These are phyloP conservation scores for Tetramorium bicarinatum DNA, from an alignment of 2,888 invertebrate genomes.

Conservation along the genomic window DNA sequence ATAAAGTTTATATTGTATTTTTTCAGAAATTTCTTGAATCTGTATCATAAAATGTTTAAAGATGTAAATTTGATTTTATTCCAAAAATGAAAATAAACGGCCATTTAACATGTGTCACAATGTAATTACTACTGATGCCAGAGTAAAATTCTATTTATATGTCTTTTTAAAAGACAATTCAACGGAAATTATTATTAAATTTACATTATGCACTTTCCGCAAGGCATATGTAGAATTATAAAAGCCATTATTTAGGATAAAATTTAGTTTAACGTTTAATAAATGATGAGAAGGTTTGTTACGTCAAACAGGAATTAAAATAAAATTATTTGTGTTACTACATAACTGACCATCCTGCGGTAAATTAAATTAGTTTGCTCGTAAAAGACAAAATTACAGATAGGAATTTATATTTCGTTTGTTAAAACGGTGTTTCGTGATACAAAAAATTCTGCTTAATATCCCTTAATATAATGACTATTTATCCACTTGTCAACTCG, in stretches of 20 bases:
- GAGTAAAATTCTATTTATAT: neutral
- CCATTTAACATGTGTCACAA: neutral
- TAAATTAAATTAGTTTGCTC: slow-evolving; percentile 4
- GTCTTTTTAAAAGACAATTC: neutral
- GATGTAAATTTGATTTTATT: neutral
- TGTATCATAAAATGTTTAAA: neutral
- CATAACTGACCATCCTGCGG: neutral
- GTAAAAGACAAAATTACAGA: slow-evolving; percentile 7
- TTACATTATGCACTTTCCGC: neutral
- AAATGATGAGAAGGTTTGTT: neutral
- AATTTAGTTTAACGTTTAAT: neutral
- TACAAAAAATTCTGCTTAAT: neutral
- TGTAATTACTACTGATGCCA: neutral
- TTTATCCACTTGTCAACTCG: slow-evolving; percentile 15
- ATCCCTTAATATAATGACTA: neutral
- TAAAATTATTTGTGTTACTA: slow-evolving; percentile 3
- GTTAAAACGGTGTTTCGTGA: neutral
- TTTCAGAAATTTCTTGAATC: neutral
- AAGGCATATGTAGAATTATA: neutral
- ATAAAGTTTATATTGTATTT: neutral
- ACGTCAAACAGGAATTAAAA: neutral
- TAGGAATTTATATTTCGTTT: slow-evolving; percentile 11
- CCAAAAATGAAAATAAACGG: neutral
- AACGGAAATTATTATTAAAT: neutral
- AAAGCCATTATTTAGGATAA: neutral